Conservation (phyloP, 2,888 invertebrate genomes). For the Eupithecia subumbrata region DNA sequence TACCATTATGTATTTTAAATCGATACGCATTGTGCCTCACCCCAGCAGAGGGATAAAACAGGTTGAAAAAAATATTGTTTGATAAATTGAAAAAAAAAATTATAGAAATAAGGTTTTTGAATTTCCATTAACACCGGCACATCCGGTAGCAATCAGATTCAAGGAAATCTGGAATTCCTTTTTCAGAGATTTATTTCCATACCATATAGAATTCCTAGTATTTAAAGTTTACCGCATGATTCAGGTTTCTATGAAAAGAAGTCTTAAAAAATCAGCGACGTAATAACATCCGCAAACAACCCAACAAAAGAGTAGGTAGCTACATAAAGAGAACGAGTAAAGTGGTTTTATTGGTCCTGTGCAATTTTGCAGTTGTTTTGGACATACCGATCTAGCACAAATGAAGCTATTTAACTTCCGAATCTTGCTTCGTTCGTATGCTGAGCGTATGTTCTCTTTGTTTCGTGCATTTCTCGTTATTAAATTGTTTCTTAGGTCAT, state of each 20-base stretch:
- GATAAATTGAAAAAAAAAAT: no score
- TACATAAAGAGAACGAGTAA: neutral
- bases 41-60: no score
- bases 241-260: neutral
- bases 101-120: no score
- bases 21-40: no score
- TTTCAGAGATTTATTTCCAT: neutral
- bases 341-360: neutral
- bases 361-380: neutral
- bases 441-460: neutral
- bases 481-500: neutral
- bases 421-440: neutral
- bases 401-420: constrained; percentile 18
- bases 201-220: neutral
- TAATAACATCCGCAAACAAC: neutral
- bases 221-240: neutral
- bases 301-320: neutral
- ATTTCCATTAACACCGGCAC: neutral
- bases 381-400: constrained; percentile 41
- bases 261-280: neutral
- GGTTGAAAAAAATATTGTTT: no score
- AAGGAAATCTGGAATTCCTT: neutral
- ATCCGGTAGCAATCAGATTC: neutral
- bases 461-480: neutral
- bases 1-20: neutral